phyloP scores from a whole-genome alignment of 2,113 vertebrate genomes.

The Chloebia gouldiae region DNA sequence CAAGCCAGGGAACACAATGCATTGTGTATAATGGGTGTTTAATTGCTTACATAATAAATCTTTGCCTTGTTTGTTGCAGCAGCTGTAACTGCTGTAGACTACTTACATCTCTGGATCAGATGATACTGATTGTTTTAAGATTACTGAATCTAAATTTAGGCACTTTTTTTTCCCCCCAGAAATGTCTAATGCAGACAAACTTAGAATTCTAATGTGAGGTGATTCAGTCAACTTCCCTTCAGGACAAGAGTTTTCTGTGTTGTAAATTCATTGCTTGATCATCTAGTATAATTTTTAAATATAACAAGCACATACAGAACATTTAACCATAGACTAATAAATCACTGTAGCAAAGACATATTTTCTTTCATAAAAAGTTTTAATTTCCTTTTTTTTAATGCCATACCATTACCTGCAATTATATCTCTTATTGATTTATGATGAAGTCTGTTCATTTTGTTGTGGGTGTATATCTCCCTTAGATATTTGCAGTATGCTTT shows the following conservation, averaged over 20 bases:
- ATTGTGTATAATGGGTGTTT: neutral
- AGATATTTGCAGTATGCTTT: neutral
- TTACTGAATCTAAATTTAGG: neutral
- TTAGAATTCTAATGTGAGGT: neutral
- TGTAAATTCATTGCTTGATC: neutral
- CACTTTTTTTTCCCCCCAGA: rapidly evolving
- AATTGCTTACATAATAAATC: constrained; percentile 37
- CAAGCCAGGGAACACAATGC: neutral
- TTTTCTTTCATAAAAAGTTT: neutral
- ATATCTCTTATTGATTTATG: neutral
- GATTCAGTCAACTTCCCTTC: neutral
- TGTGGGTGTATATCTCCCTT: neutral
- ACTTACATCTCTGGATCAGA: neutral
- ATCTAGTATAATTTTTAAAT: neutral
- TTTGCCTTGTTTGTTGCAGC: constrained; percentile 20
- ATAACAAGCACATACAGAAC: neutral
- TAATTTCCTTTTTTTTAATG: neutral
- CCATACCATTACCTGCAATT: neutral
- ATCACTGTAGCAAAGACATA: neutral
- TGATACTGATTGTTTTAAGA: neutral
- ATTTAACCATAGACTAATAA: neutral
- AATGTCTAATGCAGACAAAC: neutral
- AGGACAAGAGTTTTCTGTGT: neutral
- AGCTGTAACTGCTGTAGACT: constrained; percentile 15
- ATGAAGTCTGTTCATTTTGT: neutral